Evolutionary conservation across 2,113 vertebrate genomes (phyloP), one percentile per base, ranked within the genome.

Genomic region (Piprites chloris): DNA sequence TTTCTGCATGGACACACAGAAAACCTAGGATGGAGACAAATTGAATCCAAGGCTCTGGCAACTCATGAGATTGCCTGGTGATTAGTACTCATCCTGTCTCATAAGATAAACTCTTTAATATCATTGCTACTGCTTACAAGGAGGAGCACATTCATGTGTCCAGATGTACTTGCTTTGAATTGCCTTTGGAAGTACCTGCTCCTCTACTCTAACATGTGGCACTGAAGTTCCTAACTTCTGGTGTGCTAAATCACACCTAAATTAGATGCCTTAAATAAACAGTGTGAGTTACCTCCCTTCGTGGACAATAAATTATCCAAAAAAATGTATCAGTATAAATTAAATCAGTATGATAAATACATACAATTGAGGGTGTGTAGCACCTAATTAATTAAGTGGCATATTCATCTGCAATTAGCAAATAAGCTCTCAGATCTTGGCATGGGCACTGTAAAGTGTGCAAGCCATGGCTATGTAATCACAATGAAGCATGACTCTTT

Each of bases 371-470:
- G 87, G 84, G 63, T 81, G 58, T 80, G 33, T 68, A 79, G 90
- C 71, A 95, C 91, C 94, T 92, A 96, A 97, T 96, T 97, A 95
- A 89, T 97, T 90, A 97, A 89, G 92, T 27, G 28, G 81, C 75
- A 91, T 92, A 86, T 86, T 93, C 79, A 85, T 80, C 73, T 94
- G 50, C 95, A 97, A 97, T 97, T 96, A 94, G 78, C 65, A 93
- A 97, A 96, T 94, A 83, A 95, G 79, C 91, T 90, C 79, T 87
- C 85, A 66, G 55, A 92, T 76, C 76, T 87, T 94, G 90, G 90
- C 97, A 89, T 85, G 63, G 35, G 69, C 63, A 55, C 80, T 79
- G 37, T 5, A 77, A 75, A 74, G 68, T 87, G 30, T 66, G 26
- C 79, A 81, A 89, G 26, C 62, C 56, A 83, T 77, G 12, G 28